Evolutionary conservation across 2,113 vertebrate species (phyloP).

Genomic region (Catharus minimus): DNA sequence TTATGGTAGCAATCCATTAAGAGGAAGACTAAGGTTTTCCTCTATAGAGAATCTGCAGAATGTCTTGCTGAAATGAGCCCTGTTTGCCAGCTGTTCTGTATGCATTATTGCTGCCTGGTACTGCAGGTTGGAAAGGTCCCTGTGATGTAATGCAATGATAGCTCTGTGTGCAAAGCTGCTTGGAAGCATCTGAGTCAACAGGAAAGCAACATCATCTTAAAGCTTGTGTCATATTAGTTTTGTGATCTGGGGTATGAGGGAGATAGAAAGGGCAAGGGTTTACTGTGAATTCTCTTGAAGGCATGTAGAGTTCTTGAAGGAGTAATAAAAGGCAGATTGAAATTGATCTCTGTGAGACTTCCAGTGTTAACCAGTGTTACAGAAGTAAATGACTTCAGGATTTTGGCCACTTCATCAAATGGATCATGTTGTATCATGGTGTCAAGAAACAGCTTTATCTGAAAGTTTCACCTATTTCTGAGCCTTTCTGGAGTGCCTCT

Average conservation of each 20-base stretch:
- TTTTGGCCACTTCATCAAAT: neutral
- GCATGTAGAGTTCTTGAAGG: conserved; percentile 26
- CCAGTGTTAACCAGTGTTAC: neutral
- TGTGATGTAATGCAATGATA: conserved; percentile 2
- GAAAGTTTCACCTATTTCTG: neutral
- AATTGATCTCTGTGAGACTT: conserved; percentile 10
- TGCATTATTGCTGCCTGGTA: conserved; percentile 4
- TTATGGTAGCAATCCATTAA: conserved; percentile 11
- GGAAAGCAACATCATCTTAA: conserved; percentile 53
- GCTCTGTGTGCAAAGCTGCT: conserved; percentile 51
- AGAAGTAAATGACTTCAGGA: neutral
- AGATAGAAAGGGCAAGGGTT: conserved; percentile 62
- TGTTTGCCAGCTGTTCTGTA: conserved; percentile 11
- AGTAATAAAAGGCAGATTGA: conserved; percentile 48
- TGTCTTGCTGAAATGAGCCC: conserved; percentile 17
- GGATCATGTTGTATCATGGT: neutral
- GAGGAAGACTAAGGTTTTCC: neutral
- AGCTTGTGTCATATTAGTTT: conserved; percentile 38
- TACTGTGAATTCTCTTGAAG: conserved; percentile 41
- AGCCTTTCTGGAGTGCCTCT: neutral
- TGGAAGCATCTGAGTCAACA: conserved; percentile 20
- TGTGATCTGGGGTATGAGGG: conserved; percentile 55
- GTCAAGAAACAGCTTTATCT: neutral
- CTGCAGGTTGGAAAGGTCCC: conserved; percentile 1
- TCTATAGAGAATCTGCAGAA: neutral